Percentiles rank a stretch among this genome's conserved stretches.
These are phyloP conservation scores for Leptinotarsa rubiginosa DNA, from an alignment of 2,888 invertebrate species.

Conservation along the genomic window DNA sequence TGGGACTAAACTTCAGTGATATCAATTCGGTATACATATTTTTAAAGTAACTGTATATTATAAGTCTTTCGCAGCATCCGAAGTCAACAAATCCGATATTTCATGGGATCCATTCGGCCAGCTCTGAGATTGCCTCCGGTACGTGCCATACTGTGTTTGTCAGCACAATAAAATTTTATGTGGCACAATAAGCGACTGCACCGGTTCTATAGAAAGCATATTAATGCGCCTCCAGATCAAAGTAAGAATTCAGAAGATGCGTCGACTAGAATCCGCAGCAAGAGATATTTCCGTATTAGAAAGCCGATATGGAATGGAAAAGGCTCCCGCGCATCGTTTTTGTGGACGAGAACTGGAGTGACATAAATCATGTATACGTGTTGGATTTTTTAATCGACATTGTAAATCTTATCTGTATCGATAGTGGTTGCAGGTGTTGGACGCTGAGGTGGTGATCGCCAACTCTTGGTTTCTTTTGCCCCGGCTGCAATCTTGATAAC, in stretches of 20 bases:
- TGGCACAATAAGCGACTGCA: slow-evolving; percentile 48
- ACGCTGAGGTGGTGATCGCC: not conserved
- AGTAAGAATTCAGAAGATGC: slow-evolving; percentile 49
- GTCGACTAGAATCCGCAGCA: slow-evolving; percentile 42
- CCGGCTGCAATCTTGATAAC: not conserved
- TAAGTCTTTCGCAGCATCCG: not conserved
- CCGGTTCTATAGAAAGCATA: slow-evolving; percentile 49
- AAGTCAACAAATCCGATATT: slow-evolving; percentile 23
- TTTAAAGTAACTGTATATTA: too few species aligned
- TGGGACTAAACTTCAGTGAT: too few species aligned
- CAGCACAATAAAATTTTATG: slow-evolving; percentile 48
- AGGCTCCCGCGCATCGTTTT: slow-evolving; percentile 47
- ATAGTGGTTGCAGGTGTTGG: slow-evolving; percentile 16
- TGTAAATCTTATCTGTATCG: slow-evolving; percentile 5
- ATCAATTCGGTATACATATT: too few species aligned
- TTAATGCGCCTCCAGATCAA: slow-evolving; percentile 48
- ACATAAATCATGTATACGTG: slow-evolving; percentile 38
- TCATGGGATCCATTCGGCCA: slow-evolving; percentile 30
- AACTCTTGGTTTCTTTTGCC: not conserved
- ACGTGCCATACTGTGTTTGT: slow-evolving; percentile 42
- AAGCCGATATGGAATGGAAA: slow-evolving; percentile 46
- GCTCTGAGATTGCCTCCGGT: slow-evolving; percentile 24
- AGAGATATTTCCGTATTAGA: slow-evolving; percentile 52
- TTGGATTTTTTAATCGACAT: slow-evolving; percentile 22
- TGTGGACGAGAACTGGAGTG: slow-evolving; percentile 32